Conservation (phyloP, 2,113 vertebrate species). For the Pterocles burchelli region DNA sequence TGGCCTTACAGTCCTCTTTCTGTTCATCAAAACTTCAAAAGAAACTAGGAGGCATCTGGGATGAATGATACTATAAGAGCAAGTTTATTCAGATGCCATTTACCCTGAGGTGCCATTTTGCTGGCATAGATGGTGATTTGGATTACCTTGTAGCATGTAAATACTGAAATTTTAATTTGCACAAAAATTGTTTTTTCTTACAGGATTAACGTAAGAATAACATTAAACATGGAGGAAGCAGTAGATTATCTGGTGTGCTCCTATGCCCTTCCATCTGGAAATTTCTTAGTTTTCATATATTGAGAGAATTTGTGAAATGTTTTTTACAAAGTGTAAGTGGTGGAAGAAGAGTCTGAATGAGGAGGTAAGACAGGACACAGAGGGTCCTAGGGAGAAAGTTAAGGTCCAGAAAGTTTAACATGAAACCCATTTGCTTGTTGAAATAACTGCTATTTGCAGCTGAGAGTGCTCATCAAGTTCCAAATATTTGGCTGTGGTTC, state of each 20-base stretch:
- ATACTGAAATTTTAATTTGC: neutral
- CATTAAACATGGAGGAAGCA: neutral
- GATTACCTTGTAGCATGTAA: neutral
- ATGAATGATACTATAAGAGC: neutral
- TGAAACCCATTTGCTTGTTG: neutral
- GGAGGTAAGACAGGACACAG: neutral
- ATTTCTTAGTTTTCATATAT: neutral
- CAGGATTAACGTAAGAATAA: neutral
- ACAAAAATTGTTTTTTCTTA: neutral
- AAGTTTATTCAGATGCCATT: neutral
- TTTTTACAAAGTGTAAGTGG: neutral
- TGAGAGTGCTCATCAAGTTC: conserved; percentile 36
- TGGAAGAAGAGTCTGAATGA: neutral
- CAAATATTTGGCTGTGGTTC: neutral
- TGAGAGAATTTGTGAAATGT: neutral
- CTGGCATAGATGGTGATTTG: neutral
- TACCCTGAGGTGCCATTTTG: neutral
- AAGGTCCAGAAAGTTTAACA: neutral
- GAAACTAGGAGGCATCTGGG: neutral
- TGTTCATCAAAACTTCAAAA: neutral
- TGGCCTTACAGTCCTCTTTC: neutral
- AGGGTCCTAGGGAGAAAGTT: neutral
- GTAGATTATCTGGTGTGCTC: neutral
- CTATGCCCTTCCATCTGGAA: neutral
- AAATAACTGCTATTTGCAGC: conserved; percentile 33